phyloP scores from a whole-genome alignment of 2,888 invertebrate genomes.

The Chaitophorus viminalis region DNA sequence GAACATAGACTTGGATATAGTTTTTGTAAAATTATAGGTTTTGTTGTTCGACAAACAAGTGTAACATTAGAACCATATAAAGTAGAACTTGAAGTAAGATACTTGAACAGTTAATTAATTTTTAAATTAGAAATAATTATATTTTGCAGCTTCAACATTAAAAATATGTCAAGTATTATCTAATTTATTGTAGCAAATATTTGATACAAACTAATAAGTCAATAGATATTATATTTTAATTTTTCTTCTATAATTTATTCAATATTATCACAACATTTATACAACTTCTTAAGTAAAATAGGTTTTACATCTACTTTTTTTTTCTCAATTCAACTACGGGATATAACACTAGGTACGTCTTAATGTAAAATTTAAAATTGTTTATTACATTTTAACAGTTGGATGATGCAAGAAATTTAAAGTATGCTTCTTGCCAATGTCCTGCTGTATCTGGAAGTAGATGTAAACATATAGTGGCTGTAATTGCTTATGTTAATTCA shows the following conservation, averaged over 20 bases:
- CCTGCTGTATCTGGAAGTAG: slow-evolving; percentile 5
- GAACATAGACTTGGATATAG: neutral
- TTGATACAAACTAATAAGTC: neutral
- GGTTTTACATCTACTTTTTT: neutral
- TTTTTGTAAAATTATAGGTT: slow-evolving; percentile 1
- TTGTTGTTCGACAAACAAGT: slow-evolving; percentile 18
- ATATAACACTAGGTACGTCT: too few relatives aligned
- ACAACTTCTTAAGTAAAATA: slow-evolving; percentile 15
- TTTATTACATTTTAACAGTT: slow-evolving; percentile 4
- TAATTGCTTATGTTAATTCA: slow-evolving; percentile 8
- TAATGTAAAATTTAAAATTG: too few relatives aligned
- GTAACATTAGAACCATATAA: slow-evolving; percentile 13
- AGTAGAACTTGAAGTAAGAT: slow-evolving; percentile 10
- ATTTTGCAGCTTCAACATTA: slow-evolving; percentile 4
- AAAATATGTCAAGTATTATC: slow-evolving; percentile 1
- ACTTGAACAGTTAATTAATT: slow-evolving; percentile 8
- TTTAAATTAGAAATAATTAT: slow-evolving; percentile 16
- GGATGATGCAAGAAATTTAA: neutral
- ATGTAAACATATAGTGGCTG: too few relatives aligned
- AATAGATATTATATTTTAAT: too few relatives aligned
- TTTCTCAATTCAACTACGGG: too few relatives aligned
- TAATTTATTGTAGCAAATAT: slow-evolving; percentile 3
- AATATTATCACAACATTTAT: slow-evolving; percentile 9
- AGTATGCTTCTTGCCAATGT: slow-evolving; percentile 4
- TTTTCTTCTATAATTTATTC: slow-evolving; percentile 12